phyloP scores from a whole-genome alignment of 2,113 vertebrate species.

The Notarius quadriscutis region DNA sequence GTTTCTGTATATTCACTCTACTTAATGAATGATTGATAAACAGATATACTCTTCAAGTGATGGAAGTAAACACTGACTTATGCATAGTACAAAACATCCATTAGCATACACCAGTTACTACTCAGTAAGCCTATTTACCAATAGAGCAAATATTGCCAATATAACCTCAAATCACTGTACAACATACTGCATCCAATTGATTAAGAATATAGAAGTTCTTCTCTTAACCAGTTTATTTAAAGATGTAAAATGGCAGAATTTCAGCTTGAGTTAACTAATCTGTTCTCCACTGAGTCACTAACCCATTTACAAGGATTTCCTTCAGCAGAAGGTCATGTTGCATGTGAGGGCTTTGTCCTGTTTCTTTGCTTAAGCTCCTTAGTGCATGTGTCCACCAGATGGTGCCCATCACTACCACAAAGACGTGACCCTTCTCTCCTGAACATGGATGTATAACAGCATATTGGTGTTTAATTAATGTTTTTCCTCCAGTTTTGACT shows the following conservation, averaged over 20 bases:
- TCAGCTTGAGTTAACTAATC: neutral
- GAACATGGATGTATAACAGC: neutral
- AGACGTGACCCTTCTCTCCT: neutral
- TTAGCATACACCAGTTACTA: neutral
- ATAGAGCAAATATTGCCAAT: neutral
- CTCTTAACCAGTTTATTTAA: neutral
- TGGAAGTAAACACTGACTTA: neutral
- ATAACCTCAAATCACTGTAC: neutral
- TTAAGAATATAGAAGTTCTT: neutral
- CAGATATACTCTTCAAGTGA: neutral
- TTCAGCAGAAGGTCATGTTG: conserved; percentile 41
- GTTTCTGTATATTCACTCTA: neutral
- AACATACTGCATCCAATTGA: neutral
- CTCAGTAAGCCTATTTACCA: neutral
- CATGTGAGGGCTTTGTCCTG: conserved; percentile 42
- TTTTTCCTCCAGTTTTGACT: neutral
- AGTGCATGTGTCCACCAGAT: conserved; percentile 39
- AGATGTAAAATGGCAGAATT: neutral
- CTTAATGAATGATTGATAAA: neutral
- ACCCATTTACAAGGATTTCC: conserved; percentile 51
- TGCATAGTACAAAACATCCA: neutral
- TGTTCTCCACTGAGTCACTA: conserved; percentile 53
- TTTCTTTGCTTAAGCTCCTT: conserved; percentile 55
- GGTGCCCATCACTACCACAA: conserved; percentile 1
- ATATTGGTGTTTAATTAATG: neutral